phyloP scores from a whole-genome alignment of 1,140 invertebrate species.

The Bombus ignitus region DNA sequence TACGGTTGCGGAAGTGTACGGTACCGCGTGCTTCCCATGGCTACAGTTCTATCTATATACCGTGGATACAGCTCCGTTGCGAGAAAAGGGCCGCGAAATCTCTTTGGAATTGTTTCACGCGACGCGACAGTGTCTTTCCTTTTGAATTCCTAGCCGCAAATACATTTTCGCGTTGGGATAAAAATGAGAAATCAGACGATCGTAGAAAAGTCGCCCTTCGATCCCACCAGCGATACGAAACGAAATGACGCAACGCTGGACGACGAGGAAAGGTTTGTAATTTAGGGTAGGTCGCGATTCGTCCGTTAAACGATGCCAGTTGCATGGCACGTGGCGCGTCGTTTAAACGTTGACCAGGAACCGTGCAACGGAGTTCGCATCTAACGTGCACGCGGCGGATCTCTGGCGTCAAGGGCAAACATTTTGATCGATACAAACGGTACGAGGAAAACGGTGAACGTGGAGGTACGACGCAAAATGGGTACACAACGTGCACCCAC shows the following conservation, averaged over 20 bases:
- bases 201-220: no score
- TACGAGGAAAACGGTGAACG: constrained; percentile 29
- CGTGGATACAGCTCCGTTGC: constrained; percentile 16
- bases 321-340: neutral
- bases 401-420: constrained; percentile 48
- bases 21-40: constrained; percentile 41
- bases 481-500: constrained; percentile 54
- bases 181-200: no score
- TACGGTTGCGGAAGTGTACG: constrained; percentile 70
- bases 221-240: neutral
- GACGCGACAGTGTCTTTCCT: neutral
- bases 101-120: constrained; percentile 35
- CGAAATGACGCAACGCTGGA: neutral
- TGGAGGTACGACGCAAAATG: constrained; percentile 46
- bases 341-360: neutral
- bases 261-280: neutral
- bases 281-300: no score
- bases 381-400: constrained; percentile 16
- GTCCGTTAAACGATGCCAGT: neutral
- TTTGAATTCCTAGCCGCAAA: neutral
- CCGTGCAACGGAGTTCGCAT: neutral
- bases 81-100: constrained; percentile 29
- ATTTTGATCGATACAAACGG: constrained; percentile 51
- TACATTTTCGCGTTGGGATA: no score
- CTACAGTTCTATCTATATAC: constrained; percentile 48